Base-by-base conservation (phyloP, 2,113 vertebrate species). In the Sminthopsis crassicaudata region DNA sequence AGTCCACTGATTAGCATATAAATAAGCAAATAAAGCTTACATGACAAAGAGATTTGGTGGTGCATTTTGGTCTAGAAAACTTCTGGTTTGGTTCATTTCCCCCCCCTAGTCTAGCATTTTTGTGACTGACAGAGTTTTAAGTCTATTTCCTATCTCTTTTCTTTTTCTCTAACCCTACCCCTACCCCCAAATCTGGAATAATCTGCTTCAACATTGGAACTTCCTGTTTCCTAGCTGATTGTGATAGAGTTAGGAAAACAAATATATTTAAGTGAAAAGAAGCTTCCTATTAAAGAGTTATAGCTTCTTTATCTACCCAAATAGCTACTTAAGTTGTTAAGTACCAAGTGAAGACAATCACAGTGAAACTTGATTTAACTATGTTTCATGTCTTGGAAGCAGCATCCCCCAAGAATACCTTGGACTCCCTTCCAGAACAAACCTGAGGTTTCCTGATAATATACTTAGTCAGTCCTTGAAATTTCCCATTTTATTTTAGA, bases 1-100 rank as follows among this genome's bases (percentile, higher is more conserved):
- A n/a, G 12, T 4, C 30, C 30, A 76, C 6, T 19, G 36, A 93
- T 12, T 14, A 53, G 24, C 14, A 95, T 53, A n/a, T n/a, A n/a
- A n/a, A n/a, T 92, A 53, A 97, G 55, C 54, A 91, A 90, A 60
- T 93, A 90, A 27, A 93, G 92, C 19, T 94, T 51, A 2, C 90
- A 67, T 90, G 53, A 42, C 51, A 92, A 89, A 92, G 92, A 26
- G 10, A 57, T 67, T 93, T 90, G 94, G 46, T 51, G 54, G 11
- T 67, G 11, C 5, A 42, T 42, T 84, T 76, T 76, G n/a, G 36
- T 84, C 67, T 42, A 84, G 16, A 84, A 84, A 84, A 84, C 67
- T 42, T 84, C 14, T 42, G 16, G 16, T 42, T n/a, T 84, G 5
- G 6, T 84, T 84, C 42, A 2, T 6, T 84, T 84, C 42, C 22